A percentile compares a stretch with the other conserved stretches of the same genome.
Conservation (phyloP, 2,797 vertebrate genomes). For the Carapus acus region DNA sequence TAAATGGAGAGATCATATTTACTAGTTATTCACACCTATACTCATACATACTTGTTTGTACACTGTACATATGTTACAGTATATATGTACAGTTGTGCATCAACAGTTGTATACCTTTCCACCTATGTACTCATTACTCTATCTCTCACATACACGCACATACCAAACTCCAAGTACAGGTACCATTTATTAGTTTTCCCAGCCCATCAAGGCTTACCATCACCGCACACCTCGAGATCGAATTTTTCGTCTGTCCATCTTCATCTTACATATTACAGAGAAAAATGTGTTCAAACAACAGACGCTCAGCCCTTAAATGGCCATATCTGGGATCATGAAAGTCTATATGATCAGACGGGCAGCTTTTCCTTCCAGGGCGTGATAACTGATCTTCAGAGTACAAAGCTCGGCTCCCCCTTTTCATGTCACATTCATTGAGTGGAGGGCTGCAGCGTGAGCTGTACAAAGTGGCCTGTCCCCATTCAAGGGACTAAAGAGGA, state of each 20-base stretch:
- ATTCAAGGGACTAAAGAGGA: slow-evolving; percentile 73
- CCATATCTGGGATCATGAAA: slow-evolving; percentile 67
- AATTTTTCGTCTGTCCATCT: slow-evolving; percentile 17
- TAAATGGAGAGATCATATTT: too few relatives aligned
- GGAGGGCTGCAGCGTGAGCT: slow-evolving; percentile 59
- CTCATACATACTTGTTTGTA: too few relatives aligned
- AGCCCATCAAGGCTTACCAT: too few relatives aligned
- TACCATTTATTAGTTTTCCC: too few relatives aligned
- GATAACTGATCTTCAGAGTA: slow-evolving; percentile 77
- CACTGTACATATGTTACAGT: too few relatives aligned
- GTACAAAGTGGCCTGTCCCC: slow-evolving; percentile 68
- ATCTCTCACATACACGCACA: too few relatives aligned
- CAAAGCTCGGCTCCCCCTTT: slow-evolving; percentile 76
- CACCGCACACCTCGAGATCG: too few relatives aligned
- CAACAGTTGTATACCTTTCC: too few relatives aligned
- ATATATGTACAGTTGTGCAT: too few relatives aligned
- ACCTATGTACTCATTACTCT: too few relatives aligned
- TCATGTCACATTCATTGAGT: slow-evolving; percentile 77
- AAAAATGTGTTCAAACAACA: slow-evolving; percentile 27
- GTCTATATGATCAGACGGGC: slow-evolving; percentile 66
- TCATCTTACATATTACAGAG: slow-evolving; percentile 24
- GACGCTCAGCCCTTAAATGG: slow-evolving; percentile 55
- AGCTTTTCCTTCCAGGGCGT: slow-evolving; percentile 61
- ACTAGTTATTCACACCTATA: too few relatives aligned
- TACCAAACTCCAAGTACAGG: too few relatives aligned